phyloP scores from a whole-genome alignment of 2,113 vertebrate species.

The Rhinoptilus africanus region DNA sequence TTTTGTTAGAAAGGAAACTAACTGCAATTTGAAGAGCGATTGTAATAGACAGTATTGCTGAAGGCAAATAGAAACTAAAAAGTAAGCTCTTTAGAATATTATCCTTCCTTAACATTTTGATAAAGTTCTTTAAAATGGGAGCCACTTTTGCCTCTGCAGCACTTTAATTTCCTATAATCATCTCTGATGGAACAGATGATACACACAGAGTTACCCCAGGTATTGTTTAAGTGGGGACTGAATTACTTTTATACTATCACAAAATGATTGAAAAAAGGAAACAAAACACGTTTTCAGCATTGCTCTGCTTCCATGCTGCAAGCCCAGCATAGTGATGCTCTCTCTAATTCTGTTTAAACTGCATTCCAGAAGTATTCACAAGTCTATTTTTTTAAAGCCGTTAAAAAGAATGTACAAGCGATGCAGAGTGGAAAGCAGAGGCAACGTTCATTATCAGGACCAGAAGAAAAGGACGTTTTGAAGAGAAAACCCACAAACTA shows the following conservation, averaged over 20 bases:
- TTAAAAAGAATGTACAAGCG: conserved; percentile 40
- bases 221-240: conserved; percentile 66
- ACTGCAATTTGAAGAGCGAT: conserved; percentile 30
- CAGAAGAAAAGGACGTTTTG: conserved; percentile 21
- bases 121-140: conserved; percentile 63
- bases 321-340: conserved; percentile 47
- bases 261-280: conserved; percentile 58
- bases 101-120: conserved; percentile 63
- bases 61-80: conserved; percentile 59
- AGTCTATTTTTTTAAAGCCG: conserved; percentile 19
- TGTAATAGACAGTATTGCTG: conserved; percentile 45
- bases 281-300: conserved; percentile 28
- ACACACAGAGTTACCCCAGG: conserved; percentile 62
- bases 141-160: conserved; percentile 49
- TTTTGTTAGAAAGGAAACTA: conserved; percentile 51
- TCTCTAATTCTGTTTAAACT: conserved; percentile 62
- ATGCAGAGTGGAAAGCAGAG: conserved; percentile 18
- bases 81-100: conserved; percentile 58
- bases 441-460: conserved; percentile 52
- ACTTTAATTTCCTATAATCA: conserved; percentile 71
- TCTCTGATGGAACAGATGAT: conserved; percentile 66
- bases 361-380: conserved; percentile 45
- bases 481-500: conserved; percentile 48
- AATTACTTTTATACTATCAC: conserved; percentile 69
- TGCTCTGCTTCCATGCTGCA: conserved; percentile 44